Evolutionary conservation across 2,888 invertebrate genomes (phyloP).

Genomic region (Pachliopta kotzebuea): DNA sequence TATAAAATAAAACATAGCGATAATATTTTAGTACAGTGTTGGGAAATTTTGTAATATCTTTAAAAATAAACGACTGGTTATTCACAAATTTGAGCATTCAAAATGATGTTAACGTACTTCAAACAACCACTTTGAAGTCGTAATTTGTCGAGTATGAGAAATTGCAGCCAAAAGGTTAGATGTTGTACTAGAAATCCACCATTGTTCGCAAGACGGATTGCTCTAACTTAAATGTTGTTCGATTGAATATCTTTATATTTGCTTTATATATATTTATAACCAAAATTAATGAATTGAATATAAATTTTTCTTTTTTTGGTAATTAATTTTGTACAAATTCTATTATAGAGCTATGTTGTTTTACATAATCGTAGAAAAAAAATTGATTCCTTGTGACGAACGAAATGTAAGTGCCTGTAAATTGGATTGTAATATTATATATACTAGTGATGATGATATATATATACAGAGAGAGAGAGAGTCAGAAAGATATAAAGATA

Average conservation of each 20-base stretch:
- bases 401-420: too few species aligned
- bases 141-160: slow-evolving; percentile 18
- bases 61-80: slow-evolving; percentile 13
- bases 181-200: slow-evolving; percentile 5
- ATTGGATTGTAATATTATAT: too few species aligned
- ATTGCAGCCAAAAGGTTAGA: slow-evolving; percentile 19
- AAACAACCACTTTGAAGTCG: slow-evolving; percentile 20
- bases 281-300: too few species aligned
- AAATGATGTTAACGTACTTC: slow-evolving; percentile 17
- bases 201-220: background rate
- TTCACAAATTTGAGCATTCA: slow-evolving; percentile 10
- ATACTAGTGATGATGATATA: too few species aligned
- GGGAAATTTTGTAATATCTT: slow-evolving; percentile 10
- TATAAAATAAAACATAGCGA: slow-evolving; percentile 16
- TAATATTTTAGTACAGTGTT: slow-evolving; percentile 7
- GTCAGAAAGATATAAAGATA: too few species aligned
- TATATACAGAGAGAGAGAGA: too few species aligned
- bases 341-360: too few species aligned
- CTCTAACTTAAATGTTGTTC: background rate
- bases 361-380: too few species aligned
- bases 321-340: too few species aligned
- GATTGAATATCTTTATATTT: background rate
- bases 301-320: too few species aligned
- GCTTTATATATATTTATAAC: background rate
- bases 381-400: too few species aligned